Evolutionary conservation across 2,113 vertebrate species (phyloP), one percentile per base, ranked within the genome.

Genomic region (Lepus americanus): DNA sequence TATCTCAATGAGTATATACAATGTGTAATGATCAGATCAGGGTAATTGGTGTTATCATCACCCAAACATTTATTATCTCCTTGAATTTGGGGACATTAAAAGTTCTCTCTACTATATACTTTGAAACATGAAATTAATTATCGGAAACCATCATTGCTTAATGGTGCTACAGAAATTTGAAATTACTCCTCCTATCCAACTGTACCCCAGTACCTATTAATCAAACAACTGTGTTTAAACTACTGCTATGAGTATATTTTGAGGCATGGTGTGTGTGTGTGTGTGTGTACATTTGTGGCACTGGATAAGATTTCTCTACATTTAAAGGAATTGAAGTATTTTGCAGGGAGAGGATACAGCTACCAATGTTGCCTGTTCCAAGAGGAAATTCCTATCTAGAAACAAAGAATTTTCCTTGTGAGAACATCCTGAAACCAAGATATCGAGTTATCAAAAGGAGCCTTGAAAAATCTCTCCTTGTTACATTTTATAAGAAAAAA

Each of bases 371-470:
- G 19, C 72, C 53, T 61, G 12, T 87, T 61, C 93, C n/a, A 39
- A 90, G 25, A 96, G 23, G 31, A 94, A 92, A 69, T 39, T 13
- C 8, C 9, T 92, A 95, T 95, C 23, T 53, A 31, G 33, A 80
- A 93, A 78, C 39, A 78, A 27, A 94, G 36, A 93, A 33, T 70
- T 93, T 81, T 17, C 16, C 7, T 92, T 78, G 44, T 39, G 44
- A 87, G 72, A 79, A 89, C 4, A 80, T 72, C 33, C 44, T 78
- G 72, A 74, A 78, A 64, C 63, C 29, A 87, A 78, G 29, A 69
- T 31, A 87, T 0, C 66, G 83, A 87, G n/a, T 77, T 95, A 36
- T 74, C 69, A 82, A 83, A 81, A 73, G 22, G 10, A 93, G 36
- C 19, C 67, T 87, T 81, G 55, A 87, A 66, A 92, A 74, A 49